These are phyloP conservation scores for Solen grandis DNA, from an alignment of 1,140 invertebrate species.

Conservation along the genomic window DNA sequence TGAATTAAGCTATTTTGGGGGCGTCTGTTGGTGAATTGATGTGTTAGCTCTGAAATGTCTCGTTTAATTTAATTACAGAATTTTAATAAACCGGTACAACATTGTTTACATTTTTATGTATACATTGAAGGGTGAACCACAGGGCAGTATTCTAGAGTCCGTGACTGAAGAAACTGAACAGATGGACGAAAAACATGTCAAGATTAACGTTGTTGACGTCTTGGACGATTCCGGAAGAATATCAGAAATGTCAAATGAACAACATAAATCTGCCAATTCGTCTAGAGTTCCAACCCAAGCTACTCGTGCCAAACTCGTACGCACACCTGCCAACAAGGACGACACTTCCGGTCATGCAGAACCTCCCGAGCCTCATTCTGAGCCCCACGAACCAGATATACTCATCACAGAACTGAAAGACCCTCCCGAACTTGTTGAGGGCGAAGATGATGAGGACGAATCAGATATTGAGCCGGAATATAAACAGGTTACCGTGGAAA, in stretches of 20 bases:
- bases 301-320: slow-evolving; percentile 33
- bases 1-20: neutral
- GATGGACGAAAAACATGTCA: slow-evolving; percentile 3
- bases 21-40: neutral
- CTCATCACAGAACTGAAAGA: slow-evolving; percentile 53
- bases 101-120: neutral
- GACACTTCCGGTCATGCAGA: neutral
- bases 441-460: slow-evolving; percentile 24
- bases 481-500: slow-evolving; percentile 51
- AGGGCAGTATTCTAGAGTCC: slow-evolving; percentile 32
- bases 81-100: neutral
- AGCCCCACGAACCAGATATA: slow-evolving; percentile 29
- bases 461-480: slow-evolving; percentile 52
- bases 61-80: neutral
- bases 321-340: slow-evolving; percentile 50
- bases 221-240: slow-evolving; percentile 50
- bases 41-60: neutral
- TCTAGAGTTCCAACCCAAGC: slow-evolving; percentile 12
- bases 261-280: neutral
- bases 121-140: slow-evolving; percentile 16
- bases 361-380: neutral
- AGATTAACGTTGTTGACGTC: slow-evolving; percentile 35
- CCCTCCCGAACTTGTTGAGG: neutral
- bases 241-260: slow-evolving; percentile 17
- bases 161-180: slow-evolving; percentile 22